Conservation (phyloP, 1,140 invertebrate genomes). For the Diplogasteroides magnus region DNA sequence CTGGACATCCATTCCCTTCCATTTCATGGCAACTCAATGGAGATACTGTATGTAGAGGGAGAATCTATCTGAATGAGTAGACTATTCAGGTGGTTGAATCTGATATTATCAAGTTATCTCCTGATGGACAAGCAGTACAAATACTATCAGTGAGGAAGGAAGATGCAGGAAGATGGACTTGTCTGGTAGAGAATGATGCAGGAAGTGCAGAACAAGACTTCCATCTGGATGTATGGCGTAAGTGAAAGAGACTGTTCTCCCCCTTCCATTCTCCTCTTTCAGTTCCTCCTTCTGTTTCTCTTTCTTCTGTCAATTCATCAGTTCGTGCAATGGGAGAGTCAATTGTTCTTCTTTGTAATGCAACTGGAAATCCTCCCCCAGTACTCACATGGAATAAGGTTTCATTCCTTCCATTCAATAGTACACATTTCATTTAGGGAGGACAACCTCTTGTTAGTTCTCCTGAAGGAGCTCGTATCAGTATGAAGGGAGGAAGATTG, state of each 20-base stretch:
- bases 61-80: neutral
- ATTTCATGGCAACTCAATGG: constrained; percentile 68
- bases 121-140: neutral
- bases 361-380: constrained; percentile 43
- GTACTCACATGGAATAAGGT: constrained; percentile 28
- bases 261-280: neutral
- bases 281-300: constrained; percentile 18
- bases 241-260: neutral
- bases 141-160: neutral
- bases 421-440: too few species aligned
- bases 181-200: constrained; percentile 50
- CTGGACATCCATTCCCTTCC: constrained; percentile 69
- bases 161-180: constrained; percentile 36
- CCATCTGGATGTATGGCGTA: constrained; percentile 43
- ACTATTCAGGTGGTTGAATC: neutral
- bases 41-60: constrained; percentile 18
- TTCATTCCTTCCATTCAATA: too few species aligned
- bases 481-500: constrained; percentile 36
- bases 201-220: constrained; percentile 38
- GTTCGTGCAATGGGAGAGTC: constrained; percentile 40
- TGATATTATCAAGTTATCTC: neutral
- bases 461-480: constrained; percentile 37
- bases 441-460: constrained; percentile 39
- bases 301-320: constrained; percentile 14
- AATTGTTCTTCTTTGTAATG: constrained; percentile 43